phyloP scores from a whole-genome alignment of 2,888 invertebrate genomes.

The Melanostoma scalare region DNA sequence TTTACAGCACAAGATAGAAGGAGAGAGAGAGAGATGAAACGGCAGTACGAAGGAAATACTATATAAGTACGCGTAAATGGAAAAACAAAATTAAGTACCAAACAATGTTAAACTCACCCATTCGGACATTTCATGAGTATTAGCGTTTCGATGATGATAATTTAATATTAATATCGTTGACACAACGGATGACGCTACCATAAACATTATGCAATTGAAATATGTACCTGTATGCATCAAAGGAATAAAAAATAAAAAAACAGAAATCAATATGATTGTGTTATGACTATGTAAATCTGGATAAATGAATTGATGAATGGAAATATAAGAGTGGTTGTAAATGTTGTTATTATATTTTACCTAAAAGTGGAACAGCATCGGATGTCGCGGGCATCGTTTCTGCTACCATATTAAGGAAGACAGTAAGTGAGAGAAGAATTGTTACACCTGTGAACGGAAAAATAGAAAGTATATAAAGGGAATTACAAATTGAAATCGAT shows the following conservation, averaged over 20 bases:
- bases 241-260: constrained; percentile 27
- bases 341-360: constrained; percentile 81
- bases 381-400: constrained; percentile 99
- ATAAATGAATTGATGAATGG: constrained; percentile 13
- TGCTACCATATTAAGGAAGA: constrained; percentile 98
- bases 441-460: constrained; percentile 89
- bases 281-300: neutral
- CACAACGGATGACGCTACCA: constrained; percentile 99
- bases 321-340: neutral
- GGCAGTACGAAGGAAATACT: too few relatives aligned
- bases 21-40: neutral
- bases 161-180: constrained; percentile 98
- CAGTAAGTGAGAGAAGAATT: constrained; percentile 97
- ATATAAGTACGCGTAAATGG: neutral
- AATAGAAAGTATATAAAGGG: constrained; percentile 6
- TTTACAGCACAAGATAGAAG: constrained; percentile 27
- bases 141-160: constrained; percentile 98
- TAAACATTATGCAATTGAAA: constrained; percentile 99
- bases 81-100: constrained; percentile 18
- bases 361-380: constrained; percentile 94
- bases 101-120: constrained; percentile 88
- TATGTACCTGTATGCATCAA: constrained; percentile 88
- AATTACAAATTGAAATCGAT: constrained; percentile 47
- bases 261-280: constrained; percentile 27
- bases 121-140: constrained; percentile 98